phyloP scores from a whole-genome alignment of 92 coral and sea anemone genomes.

The Parazoanthus atlanticus region DNA sequence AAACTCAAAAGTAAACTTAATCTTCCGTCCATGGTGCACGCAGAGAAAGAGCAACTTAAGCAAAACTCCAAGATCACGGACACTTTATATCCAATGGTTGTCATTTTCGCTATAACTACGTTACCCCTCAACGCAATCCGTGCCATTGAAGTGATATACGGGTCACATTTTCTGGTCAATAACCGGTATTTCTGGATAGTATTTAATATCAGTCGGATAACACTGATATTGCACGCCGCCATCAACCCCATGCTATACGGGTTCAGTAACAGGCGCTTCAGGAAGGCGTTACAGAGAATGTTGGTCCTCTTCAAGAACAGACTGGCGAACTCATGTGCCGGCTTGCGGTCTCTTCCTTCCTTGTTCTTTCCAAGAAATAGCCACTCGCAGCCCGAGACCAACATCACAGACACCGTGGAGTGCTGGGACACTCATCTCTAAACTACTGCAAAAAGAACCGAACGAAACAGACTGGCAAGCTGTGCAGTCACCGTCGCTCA shows the following conservation, averaged over 20 bases:
- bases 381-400: not conserved
- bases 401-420: not conserved
- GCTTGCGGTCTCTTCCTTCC: not conserved
- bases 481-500: too few species aligned
- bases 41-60: not conserved
- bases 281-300: conserved; percentile 17
- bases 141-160: not conserved
- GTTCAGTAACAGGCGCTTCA: conserved; percentile 29
- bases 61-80: conserved; percentile 29
- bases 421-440: conserved; percentile 34
- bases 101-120: conserved; percentile 5
- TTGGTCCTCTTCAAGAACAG: conserved; percentile 13
- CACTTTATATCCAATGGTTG: conserved; percentile 19
- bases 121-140: conserved; percentile 40
- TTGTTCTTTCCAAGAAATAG: conserved; percentile 6
- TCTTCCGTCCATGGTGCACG: conserved; percentile 7
- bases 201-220: conserved; percentile 10
- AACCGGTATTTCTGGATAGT: conserved; percentile 18
- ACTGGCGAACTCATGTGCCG: not conserved
- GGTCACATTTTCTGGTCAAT: not conserved
- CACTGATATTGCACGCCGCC: conserved; percentile 38
- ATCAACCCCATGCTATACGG: conserved; percentile 29
- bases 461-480: too few species aligned
- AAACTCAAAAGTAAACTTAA: not conserved
- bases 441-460: not conserved